Conservation (phyloP, 2,113 vertebrate genomes). For the Girardinichthys multiradiatus region DNA sequence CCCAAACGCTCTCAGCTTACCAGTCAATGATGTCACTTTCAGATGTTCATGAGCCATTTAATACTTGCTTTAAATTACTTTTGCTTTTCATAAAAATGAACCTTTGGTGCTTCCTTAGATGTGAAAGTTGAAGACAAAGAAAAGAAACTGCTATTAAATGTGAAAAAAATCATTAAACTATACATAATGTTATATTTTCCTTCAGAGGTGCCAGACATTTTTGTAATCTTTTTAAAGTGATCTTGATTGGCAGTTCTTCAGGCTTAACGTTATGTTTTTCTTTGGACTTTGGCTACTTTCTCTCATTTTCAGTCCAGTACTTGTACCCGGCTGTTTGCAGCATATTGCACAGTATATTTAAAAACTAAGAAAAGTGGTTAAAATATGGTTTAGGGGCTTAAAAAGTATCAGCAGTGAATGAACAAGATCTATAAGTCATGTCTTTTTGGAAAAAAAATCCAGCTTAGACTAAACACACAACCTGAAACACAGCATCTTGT, state of each 20-base stretch:
- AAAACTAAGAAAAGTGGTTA: background rate
- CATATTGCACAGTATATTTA: too few species aligned
- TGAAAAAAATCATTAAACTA: background rate
- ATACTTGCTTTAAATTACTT: background rate
- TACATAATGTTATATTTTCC: background rate
- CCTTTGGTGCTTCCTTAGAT: background rate
- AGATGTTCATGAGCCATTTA: background rate
- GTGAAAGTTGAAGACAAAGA: background rate
- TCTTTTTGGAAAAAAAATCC: too few species aligned
- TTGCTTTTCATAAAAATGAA: constrained; percentile 5
- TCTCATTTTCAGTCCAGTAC: background rate
- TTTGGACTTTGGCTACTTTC: background rate
- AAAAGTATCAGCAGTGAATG: too few species aligned
- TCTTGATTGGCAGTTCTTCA: background rate
- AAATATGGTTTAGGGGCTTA: too few species aligned
- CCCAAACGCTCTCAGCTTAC: constrained; percentile 8
- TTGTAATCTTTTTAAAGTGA: background rate
- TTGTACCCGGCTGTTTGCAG: background rate
- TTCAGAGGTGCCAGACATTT: background rate
- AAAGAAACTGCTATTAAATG: background rate
- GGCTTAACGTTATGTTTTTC: background rate
- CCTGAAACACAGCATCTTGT: too few species aligned
- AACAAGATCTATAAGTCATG: too few species aligned
- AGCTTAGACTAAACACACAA: background rate
- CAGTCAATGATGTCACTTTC: constrained; percentile 9